Conservation (phyloP, 2,797 vertebrate genomes). For the Pseudopleuronectes americanus region DNA sequence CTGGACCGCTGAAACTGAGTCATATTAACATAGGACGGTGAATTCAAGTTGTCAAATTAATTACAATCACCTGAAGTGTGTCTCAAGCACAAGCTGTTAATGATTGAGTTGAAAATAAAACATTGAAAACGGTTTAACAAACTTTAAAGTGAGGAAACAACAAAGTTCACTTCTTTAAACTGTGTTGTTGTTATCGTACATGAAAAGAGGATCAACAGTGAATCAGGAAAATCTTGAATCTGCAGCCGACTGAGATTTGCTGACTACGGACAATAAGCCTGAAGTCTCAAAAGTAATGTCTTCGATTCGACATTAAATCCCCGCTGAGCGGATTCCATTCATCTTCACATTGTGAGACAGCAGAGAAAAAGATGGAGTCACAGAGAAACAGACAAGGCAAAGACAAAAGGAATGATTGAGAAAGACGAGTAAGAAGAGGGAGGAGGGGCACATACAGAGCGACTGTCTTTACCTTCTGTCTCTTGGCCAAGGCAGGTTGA, state of each 20-base stretch:
- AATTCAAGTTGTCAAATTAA: too few relatives aligned
- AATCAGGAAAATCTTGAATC: conserved; percentile 8
- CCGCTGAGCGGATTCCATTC: not conserved
- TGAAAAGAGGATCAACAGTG: conserved; percentile 10
- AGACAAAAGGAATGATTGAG: not conserved
- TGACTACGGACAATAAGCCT: not conserved
- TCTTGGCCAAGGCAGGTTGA: conserved; percentile 79
- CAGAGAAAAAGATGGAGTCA: not conserved
- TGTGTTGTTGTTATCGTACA: not conserved
- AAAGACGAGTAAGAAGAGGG: not conserved
- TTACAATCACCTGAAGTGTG: too few relatives aligned
- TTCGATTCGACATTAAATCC: conserved; percentile 16
- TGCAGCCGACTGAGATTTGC: not conserved
- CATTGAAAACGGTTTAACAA: not conserved
- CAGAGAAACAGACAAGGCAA: not conserved
- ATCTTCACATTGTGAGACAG: conserved; percentile 9
- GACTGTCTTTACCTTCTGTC: conserved; percentile 78
- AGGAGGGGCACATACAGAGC: not conserved
- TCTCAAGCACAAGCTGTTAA: too few relatives aligned
- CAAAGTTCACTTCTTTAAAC: not conserved
- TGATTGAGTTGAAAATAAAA: not conserved
- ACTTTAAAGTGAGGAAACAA: not conserved
- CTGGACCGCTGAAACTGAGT: too few relatives aligned
- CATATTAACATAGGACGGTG: too few relatives aligned
- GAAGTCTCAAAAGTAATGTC: conserved; percentile 1